Conservation (phyloP, 1,140 invertebrate species). For the Scylla paramamosain region DNA sequence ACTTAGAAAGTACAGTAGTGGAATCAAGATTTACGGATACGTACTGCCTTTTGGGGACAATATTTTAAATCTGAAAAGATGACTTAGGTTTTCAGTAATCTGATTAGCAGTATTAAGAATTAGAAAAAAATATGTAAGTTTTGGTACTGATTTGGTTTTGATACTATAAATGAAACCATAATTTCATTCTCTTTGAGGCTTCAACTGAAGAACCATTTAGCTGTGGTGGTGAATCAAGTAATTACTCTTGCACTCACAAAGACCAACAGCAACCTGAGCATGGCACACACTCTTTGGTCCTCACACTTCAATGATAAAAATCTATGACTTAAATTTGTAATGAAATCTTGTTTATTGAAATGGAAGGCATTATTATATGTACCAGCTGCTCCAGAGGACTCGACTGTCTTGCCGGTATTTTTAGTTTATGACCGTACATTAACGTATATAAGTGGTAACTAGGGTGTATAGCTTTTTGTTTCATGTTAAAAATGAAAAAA, state of each 20-base stretch:
- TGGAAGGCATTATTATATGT: not conserved
- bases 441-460: conserved; percentile 39
- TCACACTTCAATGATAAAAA: not conserved
- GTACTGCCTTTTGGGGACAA: too few species aligned
- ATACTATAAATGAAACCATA: not conserved
- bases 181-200: too few species aligned
- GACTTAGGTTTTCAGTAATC: too few species aligned
- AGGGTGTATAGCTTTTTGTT: conserved; percentile 40
- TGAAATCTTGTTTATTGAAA: not conserved
- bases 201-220: too few species aligned
- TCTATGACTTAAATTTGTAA: not conserved
- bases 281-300: conserved; percentile 28
- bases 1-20: too few species aligned
- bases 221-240: too few species aligned
- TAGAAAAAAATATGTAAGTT: too few species aligned
- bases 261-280: not conserved
- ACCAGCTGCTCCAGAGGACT: not conserved
- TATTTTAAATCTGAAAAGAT: too few species aligned
- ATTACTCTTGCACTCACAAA: not conserved
- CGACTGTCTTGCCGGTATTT: not conserved
- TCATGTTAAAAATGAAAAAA: not conserved
- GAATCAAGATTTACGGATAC: too few species aligned
- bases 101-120: too few species aligned
- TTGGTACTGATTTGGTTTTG: too few species aligned
- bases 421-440: not conserved